A percentile compares a stretch with the other conserved stretches of the same genome.
Conservation (phyloP, 2,797 vertebrate species). For the Molossus molossus region DNA sequence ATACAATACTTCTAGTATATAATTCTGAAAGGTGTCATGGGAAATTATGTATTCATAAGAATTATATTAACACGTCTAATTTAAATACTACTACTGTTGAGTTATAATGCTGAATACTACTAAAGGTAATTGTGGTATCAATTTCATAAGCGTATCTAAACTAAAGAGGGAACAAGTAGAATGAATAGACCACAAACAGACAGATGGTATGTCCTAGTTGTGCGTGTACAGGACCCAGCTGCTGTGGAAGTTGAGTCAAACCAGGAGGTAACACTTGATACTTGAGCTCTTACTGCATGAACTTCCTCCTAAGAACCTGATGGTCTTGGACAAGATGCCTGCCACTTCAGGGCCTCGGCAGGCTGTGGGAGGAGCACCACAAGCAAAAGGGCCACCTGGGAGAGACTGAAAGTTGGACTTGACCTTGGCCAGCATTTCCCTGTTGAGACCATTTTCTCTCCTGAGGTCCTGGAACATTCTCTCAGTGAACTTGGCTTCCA, state of each 20-base stretch:
- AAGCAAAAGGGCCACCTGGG: rapidly evolving
- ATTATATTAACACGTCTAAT: not conserved
- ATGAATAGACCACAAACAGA: not conserved
- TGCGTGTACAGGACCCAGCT: not conserved
- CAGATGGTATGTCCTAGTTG: not conserved
- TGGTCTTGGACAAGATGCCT: not conserved
- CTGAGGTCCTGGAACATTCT: not conserved
- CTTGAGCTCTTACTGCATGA: not conserved
- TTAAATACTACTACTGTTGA: not conserved
- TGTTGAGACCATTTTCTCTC: rapidly evolving
- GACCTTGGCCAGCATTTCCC: rapidly evolving
- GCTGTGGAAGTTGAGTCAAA: not conserved
- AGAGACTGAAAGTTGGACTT: too few species aligned
- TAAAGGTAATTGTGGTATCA: not conserved
- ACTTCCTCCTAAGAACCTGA: not conserved
- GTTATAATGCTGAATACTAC: too few species aligned
- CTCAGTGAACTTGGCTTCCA: rapidly evolving
- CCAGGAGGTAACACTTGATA: not conserved
- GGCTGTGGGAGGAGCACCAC: rapidly evolving
- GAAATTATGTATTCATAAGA: not conserved
- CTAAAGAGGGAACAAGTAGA: not conserved
- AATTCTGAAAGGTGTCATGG: not conserved
- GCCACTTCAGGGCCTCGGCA: not conserved
- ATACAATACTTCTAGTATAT: not conserved
- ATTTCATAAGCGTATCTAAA: not conserved